Evolutionary conservation across 2,888 invertebrate genomes (phyloP), one percentile per base, ranked within the genome.

Genomic region (Epinotia demarniana): DNA sequence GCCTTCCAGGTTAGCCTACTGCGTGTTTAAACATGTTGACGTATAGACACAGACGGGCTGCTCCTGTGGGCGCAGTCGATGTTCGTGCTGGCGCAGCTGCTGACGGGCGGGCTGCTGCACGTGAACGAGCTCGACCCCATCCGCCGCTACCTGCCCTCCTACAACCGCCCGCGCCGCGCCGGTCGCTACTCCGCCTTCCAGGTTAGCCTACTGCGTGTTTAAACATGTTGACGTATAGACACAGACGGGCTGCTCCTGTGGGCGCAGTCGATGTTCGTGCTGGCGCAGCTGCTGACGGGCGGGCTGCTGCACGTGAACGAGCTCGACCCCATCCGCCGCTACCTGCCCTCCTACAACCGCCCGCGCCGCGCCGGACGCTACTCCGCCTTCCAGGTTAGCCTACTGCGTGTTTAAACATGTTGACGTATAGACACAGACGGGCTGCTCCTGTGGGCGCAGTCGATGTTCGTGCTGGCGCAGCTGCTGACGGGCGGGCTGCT

Each of bases 181-280:
- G 98, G 98, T 61, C 95, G 99, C 78, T 99, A 99, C 92, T 99
- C 99, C 0, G 99, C 99, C 33, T 99, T 99, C 93, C 99, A 99
- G 97, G 99, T 93, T 55, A 73, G 19, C 13, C n/a, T 39, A 16
- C 9, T 61, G 39, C 39, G 39, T 9, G 33, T 33, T 33, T 8
- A 33, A 33, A 33, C 33, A 33, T 33, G 33, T 33, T 33, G 8
- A 33, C 0, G 33, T 33, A 33, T 33, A 33, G 33, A 8, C 33
- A 33, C 33, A 33, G 33, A 1, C 33, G 33, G 33, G 33, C 33
- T 33, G 33, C 8, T 33, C 33, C 95, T 99, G 57, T 99, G 99
- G 99, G 99, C 99, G 80, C 99, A 99, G 94, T 96, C 99, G 0
- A 95, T 99, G 94, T 99, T 99, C 90, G 96, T 99, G 77, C 97